phyloP scores from a whole-genome alignment of 2,113 vertebrate genomes.

The Gobio gobio region DNA sequence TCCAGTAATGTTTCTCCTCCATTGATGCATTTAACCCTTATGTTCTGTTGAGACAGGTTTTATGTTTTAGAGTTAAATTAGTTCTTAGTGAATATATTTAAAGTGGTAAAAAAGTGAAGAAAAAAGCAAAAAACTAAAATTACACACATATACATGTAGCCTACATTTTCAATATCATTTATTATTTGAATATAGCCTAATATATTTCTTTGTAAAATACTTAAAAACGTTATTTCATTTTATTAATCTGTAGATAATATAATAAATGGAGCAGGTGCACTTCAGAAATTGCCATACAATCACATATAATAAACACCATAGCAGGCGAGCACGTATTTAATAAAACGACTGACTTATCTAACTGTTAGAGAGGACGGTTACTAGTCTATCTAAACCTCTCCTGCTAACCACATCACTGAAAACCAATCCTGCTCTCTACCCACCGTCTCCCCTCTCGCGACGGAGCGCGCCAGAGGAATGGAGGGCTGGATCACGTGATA shows the following conservation, averaged over 20 bases:
- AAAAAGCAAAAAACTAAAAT: too few relatives aligned
- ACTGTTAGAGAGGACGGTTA: background rate
- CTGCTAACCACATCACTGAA: slow-evolving; percentile 20
- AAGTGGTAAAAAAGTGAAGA: too few relatives aligned
- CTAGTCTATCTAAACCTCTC: background rate
- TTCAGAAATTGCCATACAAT: too few relatives aligned
- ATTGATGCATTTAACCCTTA: background rate
- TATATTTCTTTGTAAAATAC: background rate
- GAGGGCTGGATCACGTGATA: slow-evolving; percentile 58
- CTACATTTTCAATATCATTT: too few relatives aligned
- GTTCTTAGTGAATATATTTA: too few relatives aligned
- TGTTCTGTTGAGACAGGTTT: too few relatives aligned
- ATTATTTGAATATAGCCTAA: too few relatives aligned
- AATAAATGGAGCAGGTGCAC: slow-evolving; percentile 19
- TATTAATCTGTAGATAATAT: background rate
- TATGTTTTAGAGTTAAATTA: too few relatives aligned
- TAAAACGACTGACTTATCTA: background rate
- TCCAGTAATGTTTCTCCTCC: background rate
- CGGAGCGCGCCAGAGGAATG: slow-evolving; percentile 35
- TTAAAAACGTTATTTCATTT: background rate
- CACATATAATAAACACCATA: background rate
- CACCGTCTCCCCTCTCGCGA: slow-evolving; percentile 22
- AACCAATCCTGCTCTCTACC: slow-evolving; percentile 16
- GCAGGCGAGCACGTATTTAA: background rate
- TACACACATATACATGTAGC: too few relatives aligned